Base-by-base conservation (phyloP, 2,888 invertebrate species). In the Fissipunctia ypsillon region DNA sequence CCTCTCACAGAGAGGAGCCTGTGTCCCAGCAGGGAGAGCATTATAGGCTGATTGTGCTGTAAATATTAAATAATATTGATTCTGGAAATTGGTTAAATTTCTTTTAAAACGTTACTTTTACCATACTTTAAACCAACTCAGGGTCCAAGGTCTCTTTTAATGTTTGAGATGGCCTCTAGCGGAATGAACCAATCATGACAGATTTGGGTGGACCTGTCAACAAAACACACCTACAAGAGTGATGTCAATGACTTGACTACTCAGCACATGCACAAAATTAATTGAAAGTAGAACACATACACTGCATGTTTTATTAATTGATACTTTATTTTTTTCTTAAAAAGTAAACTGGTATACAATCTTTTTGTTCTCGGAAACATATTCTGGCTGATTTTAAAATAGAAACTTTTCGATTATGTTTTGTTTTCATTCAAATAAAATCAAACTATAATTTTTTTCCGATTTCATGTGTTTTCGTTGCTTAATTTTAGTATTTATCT, bases 241-340 rank as follows among this genome's bases (percentile, higher is more conserved):
- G 1, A 16, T 66, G 22, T 14, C 38, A 19, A 43, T 43, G 19
- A n/a, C n/a, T 41, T 7, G 31, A 52, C 41, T 71, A 43, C 25
- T 54, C 31, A 22, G 31, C 25, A 25, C 19, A 28, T 31, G 14
- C 31, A 43, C 16, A 22, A 52, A 16, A 72, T 28, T 52, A 16
- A 63, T 72, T 22, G 43, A 31, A 72, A 28, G 22, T 72, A 22
- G n/a, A n/a, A n/a, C n/a, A n/a, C n/a, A n/a, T n/a, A n/a, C n/a
- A n/a, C n/a, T n/a, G n/a, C n/a, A n/a, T n/a, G n/a, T n/a, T n/a
- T n/a, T n/a, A n/a, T n/a, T n/a, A n/a, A n/a, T n/a, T n/a, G n/a
- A n/a, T n/a, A n/a, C n/a, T n/a, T n/a, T n/a, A n/a, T n/a, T n/a
- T n/a, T n/a, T n/a, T n/a, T n/a, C n/a, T n/a, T n/a, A n/a, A n/a